phyloP scores from a whole-genome alignment of 2,888 invertebrate species.

The Spisula solida region DNA sequence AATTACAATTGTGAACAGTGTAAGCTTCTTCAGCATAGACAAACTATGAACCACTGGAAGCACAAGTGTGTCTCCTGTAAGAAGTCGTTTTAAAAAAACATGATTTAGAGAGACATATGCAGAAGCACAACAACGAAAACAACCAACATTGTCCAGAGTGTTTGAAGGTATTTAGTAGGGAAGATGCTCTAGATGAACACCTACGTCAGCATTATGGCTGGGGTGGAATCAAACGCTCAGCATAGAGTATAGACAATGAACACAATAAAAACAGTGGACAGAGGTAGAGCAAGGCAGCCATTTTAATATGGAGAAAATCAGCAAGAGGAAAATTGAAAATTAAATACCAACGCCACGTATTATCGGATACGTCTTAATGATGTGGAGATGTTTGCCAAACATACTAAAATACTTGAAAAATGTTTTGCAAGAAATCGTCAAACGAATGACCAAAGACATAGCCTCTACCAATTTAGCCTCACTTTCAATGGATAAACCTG shows the following conservation, averaged over 20 bases:
- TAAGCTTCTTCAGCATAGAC: conserved; percentile 46
- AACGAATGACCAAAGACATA: conserved; percentile 38
- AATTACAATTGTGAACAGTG: conserved; percentile 50
- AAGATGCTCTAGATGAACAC: conserved; percentile 37
- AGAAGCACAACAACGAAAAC: conserved; percentile 37
- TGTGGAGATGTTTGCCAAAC: conserved; percentile 38
- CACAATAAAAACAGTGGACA: too few relatives aligned
- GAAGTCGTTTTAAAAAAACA: conserved; percentile 47
- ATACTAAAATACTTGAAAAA: conserved; percentile 51
- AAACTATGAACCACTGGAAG: conserved; percentile 49
- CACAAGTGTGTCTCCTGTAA: conserved; percentile 38
- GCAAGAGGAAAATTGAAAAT: conserved; percentile 44
- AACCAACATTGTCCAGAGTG: conserved; percentile 50
- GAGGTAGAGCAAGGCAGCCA: too few relatives aligned
- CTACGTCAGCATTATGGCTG: background rate
- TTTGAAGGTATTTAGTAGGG: conserved; percentile 37
- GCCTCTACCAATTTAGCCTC: conserved; percentile 55
- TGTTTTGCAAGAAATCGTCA: conserved; percentile 45
- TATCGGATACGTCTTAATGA: conserved; percentile 45
- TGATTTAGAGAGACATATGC: conserved; percentile 48
- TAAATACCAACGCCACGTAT: conserved; percentile 46
- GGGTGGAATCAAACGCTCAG: background rate
- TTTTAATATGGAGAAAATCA: too few relatives aligned
- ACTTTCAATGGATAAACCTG: conserved; percentile 61
- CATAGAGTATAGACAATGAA: too few relatives aligned